Evolutionary conservation across 1,140 invertebrate genomes (phyloP).

Genomic region (Anastatus disparis): DNA sequence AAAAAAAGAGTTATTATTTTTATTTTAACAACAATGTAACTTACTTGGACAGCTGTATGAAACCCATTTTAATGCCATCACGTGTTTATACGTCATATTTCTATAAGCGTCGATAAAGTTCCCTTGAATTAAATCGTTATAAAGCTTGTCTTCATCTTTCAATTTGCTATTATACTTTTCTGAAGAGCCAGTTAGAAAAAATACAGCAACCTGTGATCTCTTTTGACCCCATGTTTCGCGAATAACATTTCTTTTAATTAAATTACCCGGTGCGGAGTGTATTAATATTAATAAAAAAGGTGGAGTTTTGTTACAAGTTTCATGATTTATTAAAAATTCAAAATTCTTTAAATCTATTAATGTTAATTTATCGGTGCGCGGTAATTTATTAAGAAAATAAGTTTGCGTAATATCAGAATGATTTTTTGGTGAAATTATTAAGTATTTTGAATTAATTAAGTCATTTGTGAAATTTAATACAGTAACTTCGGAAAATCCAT

Average conservation of each 20-base stretch:
- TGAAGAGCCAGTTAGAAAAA: slow-evolving; percentile 78
- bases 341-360: slow-evolving; percentile 72
- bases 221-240: slow-evolving; percentile 76
- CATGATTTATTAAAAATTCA: slow-evolving; percentile 69
- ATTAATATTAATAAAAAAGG: slow-evolving; percentile 73
- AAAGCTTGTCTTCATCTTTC: slow-evolving; percentile 70
- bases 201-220: slow-evolving; percentile 62
- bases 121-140: slow-evolving; percentile 82
- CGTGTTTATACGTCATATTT: slow-evolving; percentile 90
- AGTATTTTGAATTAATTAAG: too few relatives aligned
- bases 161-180: slow-evolving; percentile 66
- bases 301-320: slow-evolving; percentile 63
- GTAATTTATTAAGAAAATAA: too few relatives aligned
- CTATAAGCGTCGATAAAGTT: slow-evolving; percentile 82
- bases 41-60: slow-evolving; percentile 73
- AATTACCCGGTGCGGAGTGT: slow-evolving; percentile 76
- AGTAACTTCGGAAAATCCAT: too few relatives aligned
- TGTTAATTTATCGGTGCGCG: too few relatives aligned
- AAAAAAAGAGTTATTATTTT: not conserved
- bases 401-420: too few relatives aligned
- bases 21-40: not conserved
- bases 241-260: slow-evolving; percentile 71
- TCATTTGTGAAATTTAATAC: too few relatives aligned
- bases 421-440: too few relatives aligned
- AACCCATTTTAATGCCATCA: slow-evolving; percentile 86